A percentile compares a stretch with the other conserved stretches of the same genome.
Conservation (phyloP, 2,888 invertebrate genomes). For the Ophion obscuratus region DNA sequence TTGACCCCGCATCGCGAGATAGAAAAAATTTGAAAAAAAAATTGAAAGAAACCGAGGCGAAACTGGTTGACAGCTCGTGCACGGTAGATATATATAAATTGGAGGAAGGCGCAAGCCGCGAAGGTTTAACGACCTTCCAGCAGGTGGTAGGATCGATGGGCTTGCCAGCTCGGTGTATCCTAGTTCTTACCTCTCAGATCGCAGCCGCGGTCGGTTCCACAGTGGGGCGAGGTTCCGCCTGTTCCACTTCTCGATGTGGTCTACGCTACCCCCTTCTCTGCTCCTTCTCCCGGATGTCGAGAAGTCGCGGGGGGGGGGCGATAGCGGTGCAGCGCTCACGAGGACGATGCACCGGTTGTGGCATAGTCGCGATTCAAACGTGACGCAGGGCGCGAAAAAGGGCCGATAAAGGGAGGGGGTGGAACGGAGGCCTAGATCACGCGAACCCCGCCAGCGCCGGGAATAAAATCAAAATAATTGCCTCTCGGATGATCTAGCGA, state of each 20-base stretch:
- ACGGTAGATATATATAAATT: slow-evolving; percentile 10
- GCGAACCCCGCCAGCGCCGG: slow-evolving; percentile 34
- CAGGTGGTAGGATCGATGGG: slow-evolving; percentile 79
- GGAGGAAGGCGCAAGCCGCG: slow-evolving; percentile 53
- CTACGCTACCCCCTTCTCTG: slow-evolving; percentile 61
- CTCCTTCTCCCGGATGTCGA: background rate
- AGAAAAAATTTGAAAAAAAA: background rate
- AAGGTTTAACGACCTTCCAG: slow-evolving; percentile 78
- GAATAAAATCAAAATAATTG: slow-evolving; percentile 63
- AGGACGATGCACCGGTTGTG: slow-evolving; percentile 49
- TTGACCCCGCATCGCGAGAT: background rate
- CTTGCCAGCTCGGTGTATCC: slow-evolving; percentile 72
- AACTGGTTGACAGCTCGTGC: background rate
- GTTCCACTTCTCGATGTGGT: slow-evolving; percentile 69
- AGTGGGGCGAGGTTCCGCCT: slow-evolving; percentile 12
- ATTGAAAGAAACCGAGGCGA: background rate
- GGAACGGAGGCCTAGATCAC: slow-evolving; percentile 44
- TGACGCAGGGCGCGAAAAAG: background rate
- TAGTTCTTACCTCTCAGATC: slow-evolving; percentile 68
- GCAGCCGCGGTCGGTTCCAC: slow-evolving; percentile 31
- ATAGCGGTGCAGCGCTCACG: slow-evolving; percentile 17
- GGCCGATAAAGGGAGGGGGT: background rate
- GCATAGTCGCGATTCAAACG: slow-evolving; percentile 33
- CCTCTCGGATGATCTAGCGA: slow-evolving; percentile 49
- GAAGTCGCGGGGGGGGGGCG: background rate